phyloP scores from a whole-genome alignment of 2,797 vertebrate genomes.

The Acanthurus lineatus region DNA sequence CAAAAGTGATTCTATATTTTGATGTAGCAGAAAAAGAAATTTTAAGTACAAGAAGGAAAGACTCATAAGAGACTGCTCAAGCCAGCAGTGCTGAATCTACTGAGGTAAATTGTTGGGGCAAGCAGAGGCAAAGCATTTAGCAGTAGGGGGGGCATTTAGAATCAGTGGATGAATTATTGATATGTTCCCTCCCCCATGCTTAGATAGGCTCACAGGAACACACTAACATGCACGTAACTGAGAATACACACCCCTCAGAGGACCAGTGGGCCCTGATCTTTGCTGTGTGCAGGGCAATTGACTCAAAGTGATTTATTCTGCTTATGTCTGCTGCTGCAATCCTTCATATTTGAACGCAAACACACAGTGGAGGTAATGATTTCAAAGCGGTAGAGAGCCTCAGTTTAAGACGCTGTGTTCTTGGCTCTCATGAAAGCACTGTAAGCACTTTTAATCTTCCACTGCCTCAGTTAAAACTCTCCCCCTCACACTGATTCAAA shows the following conservation, averaged over 20 bases:
- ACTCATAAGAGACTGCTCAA: neutral
- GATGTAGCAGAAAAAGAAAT: neutral
- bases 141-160: constrained; percentile 51
- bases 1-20: neutral
- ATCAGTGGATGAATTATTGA: constrained; percentile 86
- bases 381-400: constrained; percentile 24
- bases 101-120: constrained; percentile 40
- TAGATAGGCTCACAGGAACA: constrained; percentile 22
- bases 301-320: constrained; percentile 15
- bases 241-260: constrained; percentile 27
- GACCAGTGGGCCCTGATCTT: constrained; percentile 45
- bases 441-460: constrained; percentile 58
- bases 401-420: constrained; percentile 20
- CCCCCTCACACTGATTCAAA: constrained; percentile 19
- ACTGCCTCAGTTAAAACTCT: constrained; percentile 50
- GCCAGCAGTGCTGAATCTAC: constrained; percentile 56
- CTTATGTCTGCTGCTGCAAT: neutral
- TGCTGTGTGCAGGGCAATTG: constrained; percentile 16
- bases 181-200: constrained; percentile 67
- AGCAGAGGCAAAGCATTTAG: constrained; percentile 65
- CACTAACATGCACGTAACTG: neutral
- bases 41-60: neutral
- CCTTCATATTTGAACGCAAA: constrained; percentile 18
- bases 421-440: constrained; percentile 51
- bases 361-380: constrained; percentile 13